A percentile compares a stretch with the other conserved stretches of the same genome.
Conservation (phyloP, 2,888 invertebrate species). For the Autographa pulchrina region DNA sequence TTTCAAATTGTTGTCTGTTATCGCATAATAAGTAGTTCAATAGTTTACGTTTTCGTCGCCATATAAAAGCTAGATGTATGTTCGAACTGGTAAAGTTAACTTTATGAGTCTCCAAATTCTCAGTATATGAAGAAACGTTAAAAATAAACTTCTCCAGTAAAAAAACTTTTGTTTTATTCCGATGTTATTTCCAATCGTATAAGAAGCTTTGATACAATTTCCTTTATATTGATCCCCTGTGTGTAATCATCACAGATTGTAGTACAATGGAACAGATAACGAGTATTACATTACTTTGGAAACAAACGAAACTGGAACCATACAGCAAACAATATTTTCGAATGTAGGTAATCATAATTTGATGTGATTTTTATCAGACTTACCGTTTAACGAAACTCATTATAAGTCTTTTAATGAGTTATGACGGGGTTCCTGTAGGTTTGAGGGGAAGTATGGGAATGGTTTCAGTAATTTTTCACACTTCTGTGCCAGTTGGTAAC, state of each 20-base stretch:
- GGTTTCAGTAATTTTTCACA: conserved; percentile 49
- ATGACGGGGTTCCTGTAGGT: neutral
- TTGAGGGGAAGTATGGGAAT: conserved; percentile 14
- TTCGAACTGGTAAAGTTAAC: conserved; percentile 41
- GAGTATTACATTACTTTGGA: neutral
- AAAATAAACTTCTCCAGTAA: conserved; percentile 55
- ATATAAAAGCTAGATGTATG: conserved; percentile 49
- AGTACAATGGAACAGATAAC: conserved; percentile 11
- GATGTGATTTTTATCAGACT: conserved; percentile 9
- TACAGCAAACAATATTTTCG: neutral
- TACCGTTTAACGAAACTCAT: neutral
- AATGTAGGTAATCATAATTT: neutral
- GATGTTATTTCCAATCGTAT: conserved; percentile 18
- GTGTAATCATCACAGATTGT: conserved; percentile 12
- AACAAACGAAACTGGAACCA: neutral
- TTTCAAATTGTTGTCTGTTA: conserved; percentile 53
- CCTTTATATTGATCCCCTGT: conserved; percentile 14
- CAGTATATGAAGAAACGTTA: conserved; percentile 47
- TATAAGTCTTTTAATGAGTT: neutral
- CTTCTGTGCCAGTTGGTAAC: conserved; percentile 28
- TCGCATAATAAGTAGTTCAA: conserved; percentile 54
- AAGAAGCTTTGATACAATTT: conserved; percentile 20
- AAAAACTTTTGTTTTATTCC: conserved; percentile 45
- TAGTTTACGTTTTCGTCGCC: conserved; percentile 51
- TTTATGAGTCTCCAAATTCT: conserved; percentile 39